A percentile compares a stretch with the other conserved stretches of the same genome.
Conservation (phyloP, 1,140 invertebrate genomes). For the Leguminivora glycinivorella region DNA sequence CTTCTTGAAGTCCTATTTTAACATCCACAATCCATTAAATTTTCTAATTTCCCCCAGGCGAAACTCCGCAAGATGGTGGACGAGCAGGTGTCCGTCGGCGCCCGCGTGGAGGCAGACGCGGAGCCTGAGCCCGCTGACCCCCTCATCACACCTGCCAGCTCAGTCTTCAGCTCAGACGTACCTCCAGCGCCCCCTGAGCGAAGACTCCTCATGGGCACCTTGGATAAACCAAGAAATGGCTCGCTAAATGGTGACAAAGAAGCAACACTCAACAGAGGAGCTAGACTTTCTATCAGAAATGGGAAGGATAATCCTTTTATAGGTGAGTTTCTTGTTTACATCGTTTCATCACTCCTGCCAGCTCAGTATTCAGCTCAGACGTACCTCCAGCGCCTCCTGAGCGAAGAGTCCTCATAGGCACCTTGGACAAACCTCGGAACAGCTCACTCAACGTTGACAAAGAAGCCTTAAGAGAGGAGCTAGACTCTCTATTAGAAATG, state of each 20-base stretch:
- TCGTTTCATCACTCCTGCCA: too few species aligned
- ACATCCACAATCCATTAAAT: neutral
- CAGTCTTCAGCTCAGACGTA: slow-evolving; percentile 55
- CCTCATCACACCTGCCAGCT: slow-evolving; percentile 75
- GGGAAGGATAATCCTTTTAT: slow-evolving; percentile 74
- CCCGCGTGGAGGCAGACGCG: slow-evolving; percentile 67
- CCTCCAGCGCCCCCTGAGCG: slow-evolving; percentile 64
- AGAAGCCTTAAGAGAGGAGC: slow-evolving; percentile 63
- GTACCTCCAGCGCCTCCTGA: too few species aligned
- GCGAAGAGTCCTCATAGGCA: slow-evolving; percentile 58
- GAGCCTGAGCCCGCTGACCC: slow-evolving; percentile 76
- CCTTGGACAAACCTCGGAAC: slow-evolving; percentile 54
- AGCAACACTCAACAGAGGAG: slow-evolving; percentile 61
- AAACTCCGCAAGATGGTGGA: slow-evolving; percentile 80
- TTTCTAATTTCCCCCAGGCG: slow-evolving; percentile 52
- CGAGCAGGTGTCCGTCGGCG: slow-evolving; percentile 74
- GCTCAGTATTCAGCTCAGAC: slow-evolving; percentile 47
- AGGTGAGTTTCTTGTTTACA: slow-evolving; percentile 45
- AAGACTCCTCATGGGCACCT: slow-evolving; percentile 69
- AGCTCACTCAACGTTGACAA: slow-evolving; percentile 66
- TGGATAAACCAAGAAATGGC: slow-evolving; percentile 67
- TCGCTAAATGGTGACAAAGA: slow-evolving; percentile 68
- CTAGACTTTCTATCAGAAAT: slow-evolving; percentile 68
- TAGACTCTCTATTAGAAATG: slow-evolving; percentile 68
- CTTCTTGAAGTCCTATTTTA: neutral